These are phyloP conservation scores for Beris chalybata DNA, from an alignment of 2,888 invertebrate genomes.

Conservation along the genomic window DNA sequence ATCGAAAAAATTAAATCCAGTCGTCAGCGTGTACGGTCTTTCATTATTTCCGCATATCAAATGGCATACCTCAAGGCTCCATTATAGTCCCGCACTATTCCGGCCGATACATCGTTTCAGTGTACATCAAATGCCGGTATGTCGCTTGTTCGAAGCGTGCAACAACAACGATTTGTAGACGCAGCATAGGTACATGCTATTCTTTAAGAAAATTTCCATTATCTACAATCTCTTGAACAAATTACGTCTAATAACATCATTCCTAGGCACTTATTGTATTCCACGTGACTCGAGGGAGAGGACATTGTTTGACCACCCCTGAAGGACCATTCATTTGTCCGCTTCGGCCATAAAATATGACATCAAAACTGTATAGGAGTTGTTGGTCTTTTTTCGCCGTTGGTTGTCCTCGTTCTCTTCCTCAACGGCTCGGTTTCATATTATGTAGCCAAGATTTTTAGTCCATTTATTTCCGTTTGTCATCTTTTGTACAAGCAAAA, in stretches of 20 bases:
- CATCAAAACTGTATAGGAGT: constrained; percentile 25
- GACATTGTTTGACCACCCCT: constrained; percentile 41
- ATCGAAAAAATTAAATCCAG: too few relatives aligned
- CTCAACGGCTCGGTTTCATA: not conserved
- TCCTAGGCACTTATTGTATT: constrained; percentile 19
- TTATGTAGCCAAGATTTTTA: not conserved
- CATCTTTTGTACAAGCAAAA: constrained; percentile 19
- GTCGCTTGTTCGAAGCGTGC: too few relatives aligned
- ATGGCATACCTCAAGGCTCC: too few relatives aligned
- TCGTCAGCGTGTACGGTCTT: too few relatives aligned
- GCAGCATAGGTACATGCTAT: too few relatives aligned
- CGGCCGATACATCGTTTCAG: too few relatives aligned
- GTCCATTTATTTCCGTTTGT: constrained; percentile 31
- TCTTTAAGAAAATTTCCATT: not conserved
- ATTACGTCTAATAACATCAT: constrained; percentile 29
- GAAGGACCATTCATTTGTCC: constrained; percentile 38
- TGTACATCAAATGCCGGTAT: too few relatives aligned
- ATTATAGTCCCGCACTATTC: too few relatives aligned
- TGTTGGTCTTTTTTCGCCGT: constrained; percentile 5
- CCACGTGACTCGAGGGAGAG: constrained; percentile 6
- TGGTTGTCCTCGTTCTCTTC: not conserved
- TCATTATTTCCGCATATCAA: too few relatives aligned
- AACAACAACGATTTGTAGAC: too few relatives aligned
- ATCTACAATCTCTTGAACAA: constrained; percentile 25
- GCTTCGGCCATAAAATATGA: constrained; percentile 28